These are phyloP conservation scores for Brachyrhaphis roseni DNA, from an alignment of 2,797 vertebrate species.

Conservation along the genomic window DNA sequence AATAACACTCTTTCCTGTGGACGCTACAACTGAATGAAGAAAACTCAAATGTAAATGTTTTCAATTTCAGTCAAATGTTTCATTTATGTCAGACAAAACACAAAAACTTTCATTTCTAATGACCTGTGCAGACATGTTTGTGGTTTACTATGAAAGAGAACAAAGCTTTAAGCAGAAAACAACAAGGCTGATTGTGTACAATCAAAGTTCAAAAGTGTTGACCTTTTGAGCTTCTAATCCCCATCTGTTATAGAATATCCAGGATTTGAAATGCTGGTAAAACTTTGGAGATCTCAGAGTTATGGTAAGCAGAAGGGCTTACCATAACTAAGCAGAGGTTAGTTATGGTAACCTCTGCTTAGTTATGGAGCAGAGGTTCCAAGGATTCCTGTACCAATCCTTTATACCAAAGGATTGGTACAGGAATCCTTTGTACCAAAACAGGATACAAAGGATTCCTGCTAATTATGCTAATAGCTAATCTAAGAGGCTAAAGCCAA, in stretches of 20 bases:
- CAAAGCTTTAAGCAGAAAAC: background rate
- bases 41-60: background rate
- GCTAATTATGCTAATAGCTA: background rate
- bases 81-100: background rate
- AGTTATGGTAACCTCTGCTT: too few relatives aligned
- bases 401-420: too few relatives aligned
- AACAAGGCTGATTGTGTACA: background rate
- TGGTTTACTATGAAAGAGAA: background rate
- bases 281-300: background rate
- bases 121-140: background rate
- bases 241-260: background rate
- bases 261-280: background rate
- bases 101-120: background rate
- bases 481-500: background rate
- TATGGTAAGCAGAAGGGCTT: background rate
- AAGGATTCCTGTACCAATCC: too few relatives aligned
- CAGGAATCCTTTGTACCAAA: too few relatives aligned
- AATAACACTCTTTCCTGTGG: background rate
- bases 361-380: too few relatives aligned
- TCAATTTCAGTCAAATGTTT: background rate
- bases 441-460: too few relatives aligned
- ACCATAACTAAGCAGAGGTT: too few relatives aligned
- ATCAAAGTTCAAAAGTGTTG: background rate
- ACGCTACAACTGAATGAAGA: background rate
- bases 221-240: background rate